Percentiles rank a stretch among this genome's conserved stretches.
These are phyloP conservation scores for Scomber colias DNA, from an alignment of 2,113 vertebrate genomes.

Conservation along the genomic window DNA sequence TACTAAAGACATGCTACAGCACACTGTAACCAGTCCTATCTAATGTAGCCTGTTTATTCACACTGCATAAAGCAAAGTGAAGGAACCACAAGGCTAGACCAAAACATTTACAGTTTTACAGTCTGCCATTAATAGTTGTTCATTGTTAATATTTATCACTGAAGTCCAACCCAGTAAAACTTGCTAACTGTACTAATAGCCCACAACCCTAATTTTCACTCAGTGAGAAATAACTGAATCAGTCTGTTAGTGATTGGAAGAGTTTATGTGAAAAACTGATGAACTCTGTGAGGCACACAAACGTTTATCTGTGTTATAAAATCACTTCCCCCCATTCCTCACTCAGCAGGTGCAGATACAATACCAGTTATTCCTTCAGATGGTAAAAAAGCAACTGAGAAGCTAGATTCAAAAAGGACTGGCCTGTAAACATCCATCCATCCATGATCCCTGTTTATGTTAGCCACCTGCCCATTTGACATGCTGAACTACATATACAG, in stretches of 20 bases:
- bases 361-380: too few relatives aligned
- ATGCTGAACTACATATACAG: too few relatives aligned
- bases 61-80: conserved; percentile 10
- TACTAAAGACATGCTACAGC: background rate
- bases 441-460: too few relatives aligned
- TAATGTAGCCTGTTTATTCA: conserved; percentile 1
- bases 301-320: too few relatives aligned
- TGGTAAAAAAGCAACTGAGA: too few relatives aligned
- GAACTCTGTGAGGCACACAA: background rate
- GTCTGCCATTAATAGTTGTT: conserved; percentile 5
- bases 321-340: too few relatives aligned
- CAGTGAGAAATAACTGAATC: too few relatives aligned
- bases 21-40: background rate
- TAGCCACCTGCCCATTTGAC: too few relatives aligned
- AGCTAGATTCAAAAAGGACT: too few relatives aligned
- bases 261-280: conserved; percentile 1
- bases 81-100: conserved; percentile 15
- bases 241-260: background rate
- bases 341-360: too few relatives aligned
- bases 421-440: too few relatives aligned
- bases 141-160: background rate
- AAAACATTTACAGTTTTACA: conserved; percentile 7
- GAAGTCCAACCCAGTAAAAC: background rate
- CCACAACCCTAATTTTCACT: background rate
- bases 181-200: background rate